Evolutionary conservation across 2,113 vertebrate species (phyloP).

Genomic region (Oryzias melastigma): DNA sequence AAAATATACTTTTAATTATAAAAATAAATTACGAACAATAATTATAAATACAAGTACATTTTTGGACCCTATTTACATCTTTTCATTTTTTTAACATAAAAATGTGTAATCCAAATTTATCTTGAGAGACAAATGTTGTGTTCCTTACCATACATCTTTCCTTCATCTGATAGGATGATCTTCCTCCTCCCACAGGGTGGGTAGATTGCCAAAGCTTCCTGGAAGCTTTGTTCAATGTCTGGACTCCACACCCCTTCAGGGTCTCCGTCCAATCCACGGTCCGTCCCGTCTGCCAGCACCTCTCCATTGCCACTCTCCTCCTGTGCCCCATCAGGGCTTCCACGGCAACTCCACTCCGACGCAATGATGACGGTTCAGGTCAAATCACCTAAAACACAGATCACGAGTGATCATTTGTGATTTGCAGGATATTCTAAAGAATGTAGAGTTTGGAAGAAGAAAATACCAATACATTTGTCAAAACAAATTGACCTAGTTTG

Average conservation of each 20-base stretch:
- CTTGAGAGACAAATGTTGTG: neutral
- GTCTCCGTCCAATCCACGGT: constrained; percentile 93
- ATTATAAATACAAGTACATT: too few relatives aligned
- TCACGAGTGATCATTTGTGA: too few relatives aligned
- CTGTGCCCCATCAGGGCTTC: constrained; percentile 94
- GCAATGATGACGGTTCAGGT: constrained; percentile 96
- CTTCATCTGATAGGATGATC: constrained; percentile 96
- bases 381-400: constrained; percentile 54
- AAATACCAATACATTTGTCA: too few relatives aligned
- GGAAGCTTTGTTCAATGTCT: constrained; percentile 97
- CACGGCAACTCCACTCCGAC: constrained; percentile 95
- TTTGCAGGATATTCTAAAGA: too few relatives aligned
- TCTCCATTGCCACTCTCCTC: constrained; percentile 88
- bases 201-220: constrained; percentile 96
- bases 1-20: too few relatives aligned
- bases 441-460: too few relatives aligned
- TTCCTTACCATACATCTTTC: constrained; percentile 97
- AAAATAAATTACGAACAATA: too few relatives aligned
- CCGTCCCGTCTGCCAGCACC: constrained; percentile 84
- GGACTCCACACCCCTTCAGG: constrained; percentile 96
- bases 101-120: neutral
- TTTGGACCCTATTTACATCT: too few relatives aligned
- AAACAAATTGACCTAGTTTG: too few relatives aligned
- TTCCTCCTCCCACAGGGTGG: constrained; percentile 94
- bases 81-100: too few relatives aligned